Evolutionary conservation across 2,113 vertebrate species (phyloP), one percentile per base, ranked within the genome.

Genomic region (Takifugu bimaculatus): DNA sequence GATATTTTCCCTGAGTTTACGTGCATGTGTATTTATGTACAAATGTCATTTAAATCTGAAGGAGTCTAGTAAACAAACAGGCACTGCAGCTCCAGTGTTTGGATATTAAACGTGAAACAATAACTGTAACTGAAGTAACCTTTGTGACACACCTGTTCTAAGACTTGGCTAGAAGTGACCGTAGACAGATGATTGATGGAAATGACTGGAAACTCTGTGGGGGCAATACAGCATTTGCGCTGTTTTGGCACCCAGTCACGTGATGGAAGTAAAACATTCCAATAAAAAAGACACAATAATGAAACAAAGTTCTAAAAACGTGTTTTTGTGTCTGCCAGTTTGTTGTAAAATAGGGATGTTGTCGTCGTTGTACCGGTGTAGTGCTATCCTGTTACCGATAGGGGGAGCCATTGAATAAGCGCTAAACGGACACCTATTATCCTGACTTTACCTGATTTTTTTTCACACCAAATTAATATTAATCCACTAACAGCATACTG

Each of bases 241-340:
- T 84, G 72, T 70, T 69, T 52, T 85, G 68, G 78, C 78, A 79
- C 39, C 43, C 74, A 73, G 74, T 85, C 68, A 80, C 60, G 54
- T 79, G 72, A 67, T 60, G 62, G 61, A 78, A 45, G 53, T 75
- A 74, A 81, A 88, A 75, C 75, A 82, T 85, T 88, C 80, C 81
- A 89, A 78, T 83, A 79, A 88, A 61, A 65, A 59, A 45, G 10
- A 50, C 6, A 55, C n/a, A 49, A 69, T 53, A 47, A 57, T 9
- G 32, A 70, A 76, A 58, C 60, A 63, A 72, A 28, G 48, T 75
- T 73, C 26, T 54, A 27, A 65, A 26, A 1, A 13, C 45, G 42
- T 65, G 45, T 69, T 10, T 72, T 2, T 49, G 2, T 57, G 48
- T 54, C 6, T 53, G 1, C 4, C 1, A n/a, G 29, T 10, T 35